A percentile compares a stretch with the other conserved stretches of the same genome.
Evolutionary conservation across 2,888 invertebrate genomes (phyloP).

Genomic region (Adelognathus sp.): DNA sequence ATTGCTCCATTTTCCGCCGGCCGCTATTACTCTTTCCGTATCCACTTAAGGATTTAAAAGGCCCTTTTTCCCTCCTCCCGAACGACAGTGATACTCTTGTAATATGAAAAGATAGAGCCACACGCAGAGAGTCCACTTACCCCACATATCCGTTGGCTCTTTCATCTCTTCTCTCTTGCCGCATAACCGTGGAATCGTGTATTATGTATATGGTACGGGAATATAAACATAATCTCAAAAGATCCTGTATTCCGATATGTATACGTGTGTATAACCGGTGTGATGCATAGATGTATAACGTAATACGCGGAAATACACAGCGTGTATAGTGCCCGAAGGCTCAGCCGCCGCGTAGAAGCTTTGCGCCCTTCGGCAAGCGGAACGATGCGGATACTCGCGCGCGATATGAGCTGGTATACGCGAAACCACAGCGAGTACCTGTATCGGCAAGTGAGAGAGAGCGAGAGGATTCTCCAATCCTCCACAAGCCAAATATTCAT

Average conservation of each 20-base stretch:
- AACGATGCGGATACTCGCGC: neutral
- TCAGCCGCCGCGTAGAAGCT: slow-evolving; percentile 28
- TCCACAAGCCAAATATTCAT: neutral
- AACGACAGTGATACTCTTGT: slow-evolving; percentile 28
- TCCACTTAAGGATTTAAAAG: slow-evolving; percentile 17
- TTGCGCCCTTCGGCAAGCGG: slow-evolving; percentile 34
- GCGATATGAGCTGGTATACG: neutral
- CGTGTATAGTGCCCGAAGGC: neutral
- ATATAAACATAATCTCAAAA: slow-evolving; percentile 49
- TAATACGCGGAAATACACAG: slow-evolving; percentile 1
- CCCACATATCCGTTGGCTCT: no score
- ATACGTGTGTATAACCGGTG: neutral
- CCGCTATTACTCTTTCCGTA: neutral
- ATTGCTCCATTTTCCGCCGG: neutral
- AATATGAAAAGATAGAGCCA: slow-evolving; percentile 27
- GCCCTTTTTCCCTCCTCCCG: neutral
- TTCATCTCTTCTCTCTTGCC: slow-evolving; percentile 19
- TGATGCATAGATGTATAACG: neutral
- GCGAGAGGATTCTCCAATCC: neutral
- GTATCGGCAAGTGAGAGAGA: no score
- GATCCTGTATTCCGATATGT: slow-evolving; percentile 38
- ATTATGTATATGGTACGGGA: neutral
- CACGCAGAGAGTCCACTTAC: neutral
- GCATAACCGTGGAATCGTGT: slow-evolving; percentile 11
- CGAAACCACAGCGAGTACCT: neutral